Evolutionary conservation across 2,113 vertebrate species (phyloP).

Genomic region (Anguilla japonica): DNA sequence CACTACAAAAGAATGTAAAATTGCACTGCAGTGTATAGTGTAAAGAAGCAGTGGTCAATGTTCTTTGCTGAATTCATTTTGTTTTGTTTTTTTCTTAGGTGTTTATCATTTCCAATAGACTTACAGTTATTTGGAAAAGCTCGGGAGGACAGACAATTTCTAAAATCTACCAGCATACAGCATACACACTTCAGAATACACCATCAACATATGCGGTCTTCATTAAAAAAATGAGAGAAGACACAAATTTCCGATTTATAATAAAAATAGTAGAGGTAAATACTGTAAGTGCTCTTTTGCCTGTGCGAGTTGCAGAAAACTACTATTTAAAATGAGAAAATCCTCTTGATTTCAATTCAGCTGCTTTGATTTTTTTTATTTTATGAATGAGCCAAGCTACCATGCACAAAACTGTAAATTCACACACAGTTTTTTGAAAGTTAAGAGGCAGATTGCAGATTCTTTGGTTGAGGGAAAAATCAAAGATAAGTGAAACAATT

Average conservation of each 20-base stretch:
- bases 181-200: conserved; percentile 17
- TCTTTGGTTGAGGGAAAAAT: conserved; percentile 66
- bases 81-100: conserved; percentile 24
- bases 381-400: conserved; percentile 11
- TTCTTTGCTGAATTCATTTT: background rate
- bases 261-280: conserved; percentile 17
- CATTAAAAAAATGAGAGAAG: background rate
- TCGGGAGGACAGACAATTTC: conserved; percentile 8
- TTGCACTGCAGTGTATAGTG: conserved; percentile 29
- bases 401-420: conserved; percentile 24
- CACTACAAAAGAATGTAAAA: conserved; percentile 26
- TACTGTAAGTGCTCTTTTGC: conserved; percentile 25
- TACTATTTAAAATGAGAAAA: conserved; percentile 22
- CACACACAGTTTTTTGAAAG: background rate
- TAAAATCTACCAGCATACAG: background rate
- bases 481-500: conserved; percentile 9
- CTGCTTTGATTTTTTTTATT: conserved; percentile 8
- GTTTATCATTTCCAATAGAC: conserved; percentile 33
- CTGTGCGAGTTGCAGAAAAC: conserved; percentile 20
- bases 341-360: conserved; percentile 25
- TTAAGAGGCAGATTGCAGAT: conserved; percentile 35
- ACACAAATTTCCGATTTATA: conserved; percentile 5
- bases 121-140: conserved; percentile 16
- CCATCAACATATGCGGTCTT: conserved; percentile 1
- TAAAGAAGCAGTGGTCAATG: conserved; percentile 20